Percentiles rank a stretch among this genome's conserved stretches.
phyloP scores from a whole-genome alignment of 2,888 invertebrate species.

The Drosophila birchii region DNA sequence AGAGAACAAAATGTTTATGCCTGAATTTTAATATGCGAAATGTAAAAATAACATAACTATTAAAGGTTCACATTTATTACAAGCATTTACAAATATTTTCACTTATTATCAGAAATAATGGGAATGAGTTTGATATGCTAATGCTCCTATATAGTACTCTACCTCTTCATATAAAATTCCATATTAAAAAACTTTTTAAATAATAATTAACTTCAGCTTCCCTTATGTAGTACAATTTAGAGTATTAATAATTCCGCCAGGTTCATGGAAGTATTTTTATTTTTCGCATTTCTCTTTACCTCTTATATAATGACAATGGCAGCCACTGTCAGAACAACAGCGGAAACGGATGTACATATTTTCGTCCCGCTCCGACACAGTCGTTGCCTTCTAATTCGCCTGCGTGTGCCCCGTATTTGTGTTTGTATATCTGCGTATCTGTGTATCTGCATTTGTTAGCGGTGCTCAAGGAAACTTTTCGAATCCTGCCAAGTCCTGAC shows the following conservation, averaged over 20 bases:
- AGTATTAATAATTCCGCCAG: constrained; percentile 12
- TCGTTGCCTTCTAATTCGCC: constrained; percentile 23
- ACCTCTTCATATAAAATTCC: neutral
- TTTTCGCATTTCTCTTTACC: constrained; percentile 51
- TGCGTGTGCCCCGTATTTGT: constrained; percentile 17
- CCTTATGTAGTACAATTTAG: neutral
- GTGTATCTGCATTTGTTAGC: constrained; percentile 32
- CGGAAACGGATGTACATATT: constrained; percentile 69
- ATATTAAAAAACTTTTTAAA: neutral
- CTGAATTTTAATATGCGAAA: neutral
- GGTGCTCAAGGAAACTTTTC: neutral
- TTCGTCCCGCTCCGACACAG: constrained; percentile 34
- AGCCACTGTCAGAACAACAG: constrained; percentile 39
- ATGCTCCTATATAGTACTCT: neutral
- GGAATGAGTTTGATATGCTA: neutral
- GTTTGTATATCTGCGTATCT: constrained; percentile 18
- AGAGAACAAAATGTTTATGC: neutral
- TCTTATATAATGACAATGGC: constrained; percentile 53
- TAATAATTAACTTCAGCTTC: neutral
- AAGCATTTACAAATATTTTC: neutral
- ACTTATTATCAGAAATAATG: neutral
- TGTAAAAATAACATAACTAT: neutral
- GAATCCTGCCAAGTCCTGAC: constrained; percentile 23
- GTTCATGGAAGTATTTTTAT: constrained; percentile 9
- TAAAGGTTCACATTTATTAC: neutral